Evolutionary conservation across 1,140 invertebrate species (phyloP).

Genomic region (Pomacea maculata): DNA sequence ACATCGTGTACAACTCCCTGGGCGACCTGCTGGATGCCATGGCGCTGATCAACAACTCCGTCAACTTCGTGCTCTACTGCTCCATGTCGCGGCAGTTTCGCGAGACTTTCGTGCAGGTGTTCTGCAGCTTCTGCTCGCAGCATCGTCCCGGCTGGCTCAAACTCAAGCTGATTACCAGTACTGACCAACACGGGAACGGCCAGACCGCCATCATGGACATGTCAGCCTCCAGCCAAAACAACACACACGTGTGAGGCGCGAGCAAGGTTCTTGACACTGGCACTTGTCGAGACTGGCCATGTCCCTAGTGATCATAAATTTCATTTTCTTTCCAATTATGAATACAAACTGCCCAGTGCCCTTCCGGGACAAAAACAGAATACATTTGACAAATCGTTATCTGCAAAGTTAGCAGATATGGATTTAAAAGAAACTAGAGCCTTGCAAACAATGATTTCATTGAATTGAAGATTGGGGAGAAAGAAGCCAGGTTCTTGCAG

Average conservation of each 20-base stretch:
- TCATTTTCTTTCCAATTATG: no score
- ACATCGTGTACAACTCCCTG: slow-evolving; percentile 69
- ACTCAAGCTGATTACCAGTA: slow-evolving; percentile 36
- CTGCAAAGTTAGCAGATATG: no score
- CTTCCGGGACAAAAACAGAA: no score
- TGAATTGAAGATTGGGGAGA: no score
- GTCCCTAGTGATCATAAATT: no score
- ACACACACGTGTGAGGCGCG: slow-evolving; percentile 11
- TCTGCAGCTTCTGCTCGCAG: slow-evolving; percentile 52
- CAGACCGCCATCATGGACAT: background rate
- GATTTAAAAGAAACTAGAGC: no score
- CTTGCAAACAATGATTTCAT: no score
- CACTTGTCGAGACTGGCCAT: no score
- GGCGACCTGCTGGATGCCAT: slow-evolving; percentile 91
- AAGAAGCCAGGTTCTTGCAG: no score
- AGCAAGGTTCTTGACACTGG: no score
- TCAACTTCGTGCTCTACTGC: slow-evolving; percentile 94
- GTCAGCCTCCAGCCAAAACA: slow-evolving; percentile 9
- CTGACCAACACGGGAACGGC: background rate
- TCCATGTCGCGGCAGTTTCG: slow-evolving; percentile 93
- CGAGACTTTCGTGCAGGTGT: slow-evolving; percentile 75
- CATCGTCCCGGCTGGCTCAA: slow-evolving; percentile 50
- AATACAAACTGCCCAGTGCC: no score
- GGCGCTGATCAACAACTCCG: slow-evolving; percentile 88
- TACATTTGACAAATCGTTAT: no score